Conservation (phyloP, 2,113 vertebrate genomes). For the Psilopsiagon aymara region DNA sequence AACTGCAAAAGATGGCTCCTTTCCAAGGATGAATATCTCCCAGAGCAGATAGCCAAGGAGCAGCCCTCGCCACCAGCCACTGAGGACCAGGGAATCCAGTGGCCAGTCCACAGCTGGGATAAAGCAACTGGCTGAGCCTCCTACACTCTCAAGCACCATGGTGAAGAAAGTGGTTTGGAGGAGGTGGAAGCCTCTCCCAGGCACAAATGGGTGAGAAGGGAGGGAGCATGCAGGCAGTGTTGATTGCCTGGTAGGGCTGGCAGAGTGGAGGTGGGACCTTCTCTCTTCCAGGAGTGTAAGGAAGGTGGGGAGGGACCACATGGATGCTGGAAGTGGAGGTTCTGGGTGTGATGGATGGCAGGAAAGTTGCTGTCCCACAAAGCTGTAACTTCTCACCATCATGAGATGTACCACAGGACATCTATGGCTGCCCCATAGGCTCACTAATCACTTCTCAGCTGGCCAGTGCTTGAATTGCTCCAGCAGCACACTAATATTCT, state of each 20-base stretch:
- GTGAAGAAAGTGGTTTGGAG: not conserved
- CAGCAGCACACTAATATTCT: not conserved
- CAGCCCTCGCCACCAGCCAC: not conserved
- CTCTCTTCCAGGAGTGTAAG: not conserved
- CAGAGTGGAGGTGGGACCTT: not conserved
- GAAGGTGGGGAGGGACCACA: not conserved
- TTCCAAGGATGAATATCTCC: not conserved
- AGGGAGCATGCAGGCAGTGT: not conserved
- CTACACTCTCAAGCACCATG: fast-evolving
- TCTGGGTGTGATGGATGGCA: not conserved
- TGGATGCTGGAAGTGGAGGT: not conserved
- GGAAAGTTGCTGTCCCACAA: not conserved
- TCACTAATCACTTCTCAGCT: not conserved
- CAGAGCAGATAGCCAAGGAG: not conserved
- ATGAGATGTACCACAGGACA: not conserved
- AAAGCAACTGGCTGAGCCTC: not conserved
- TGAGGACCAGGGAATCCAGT: not conserved
- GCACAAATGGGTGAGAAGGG: not conserved
- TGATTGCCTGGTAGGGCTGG: not conserved
- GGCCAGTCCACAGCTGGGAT: not conserved
- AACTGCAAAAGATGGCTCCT: not conserved
- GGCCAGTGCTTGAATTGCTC: not conserved
- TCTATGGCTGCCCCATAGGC: not conserved
- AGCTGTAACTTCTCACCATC: not conserved
- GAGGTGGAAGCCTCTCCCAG: not conserved